These are phyloP conservation scores for Zeugodacus cucurbitae DNA, from an alignment of 1,140 invertebrate genomes.

Conservation along the genomic window DNA sequence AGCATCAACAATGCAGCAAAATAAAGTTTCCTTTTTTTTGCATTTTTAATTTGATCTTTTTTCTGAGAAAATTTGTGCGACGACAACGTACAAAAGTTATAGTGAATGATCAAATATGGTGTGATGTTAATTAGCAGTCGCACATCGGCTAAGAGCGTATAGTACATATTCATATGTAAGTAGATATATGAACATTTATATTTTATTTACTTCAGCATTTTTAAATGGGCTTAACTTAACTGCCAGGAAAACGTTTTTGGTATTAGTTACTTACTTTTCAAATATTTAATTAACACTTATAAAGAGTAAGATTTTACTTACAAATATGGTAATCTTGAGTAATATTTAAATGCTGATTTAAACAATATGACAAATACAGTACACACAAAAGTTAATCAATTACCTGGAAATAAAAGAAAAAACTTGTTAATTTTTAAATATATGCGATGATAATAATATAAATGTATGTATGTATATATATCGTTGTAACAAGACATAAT, in stretches of 20 bases:
- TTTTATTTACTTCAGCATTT: not conserved
- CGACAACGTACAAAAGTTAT: conserved; percentile 6
- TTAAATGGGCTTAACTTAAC: too few species aligned
- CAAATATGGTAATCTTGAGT: too few species aligned
- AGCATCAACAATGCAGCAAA: not conserved
- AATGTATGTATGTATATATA: not conserved
- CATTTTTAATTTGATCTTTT: not conserved
- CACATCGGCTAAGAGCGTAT: not conserved
- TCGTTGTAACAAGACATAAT: not conserved
- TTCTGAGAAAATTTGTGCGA: not conserved
- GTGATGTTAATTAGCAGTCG: conserved; percentile 4
- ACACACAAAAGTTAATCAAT: not conserved
- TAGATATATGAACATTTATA: not conserved
- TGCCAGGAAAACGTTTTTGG: too few species aligned
- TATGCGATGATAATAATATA: too few species aligned
- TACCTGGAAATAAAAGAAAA: not conserved
- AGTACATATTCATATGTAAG: not conserved
- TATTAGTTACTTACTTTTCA: too few species aligned
- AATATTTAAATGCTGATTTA: too few species aligned
- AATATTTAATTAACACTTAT: too few species aligned
- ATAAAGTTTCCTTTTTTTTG: not conserved
- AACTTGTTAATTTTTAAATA: not conserved
- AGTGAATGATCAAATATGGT: not conserved
- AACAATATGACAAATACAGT: not conserved
- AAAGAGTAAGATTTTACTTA: too few species aligned